Evolutionary conservation across 1,140 invertebrate species (phyloP).

Genomic region (Cepaea nemoralis): DNA sequence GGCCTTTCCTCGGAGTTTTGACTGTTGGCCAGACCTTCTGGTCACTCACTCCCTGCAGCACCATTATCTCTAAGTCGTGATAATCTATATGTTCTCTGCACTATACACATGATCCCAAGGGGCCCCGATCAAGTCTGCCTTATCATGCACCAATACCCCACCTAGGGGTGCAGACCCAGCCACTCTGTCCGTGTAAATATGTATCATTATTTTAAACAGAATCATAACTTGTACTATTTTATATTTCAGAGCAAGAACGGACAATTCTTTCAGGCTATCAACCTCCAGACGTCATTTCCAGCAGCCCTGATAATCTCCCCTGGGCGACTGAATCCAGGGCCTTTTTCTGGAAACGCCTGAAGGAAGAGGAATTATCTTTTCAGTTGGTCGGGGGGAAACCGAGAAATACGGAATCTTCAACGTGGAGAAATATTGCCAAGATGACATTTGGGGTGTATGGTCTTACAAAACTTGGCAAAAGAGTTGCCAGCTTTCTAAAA

Average conservation of each 20-base stretch:
- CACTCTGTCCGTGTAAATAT: too few species aligned
- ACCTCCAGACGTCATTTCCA: slow-evolving; percentile 23
- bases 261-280: not conserved
- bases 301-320: not conserved
- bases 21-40: too few species aligned
- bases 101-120: too few species aligned
- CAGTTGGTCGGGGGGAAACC: slow-evolving; percentile 28
- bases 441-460: slow-evolving; percentile 88
- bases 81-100: too few species aligned
- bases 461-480: slow-evolving; percentile 79
- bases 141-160: too few species aligned
- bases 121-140: too few species aligned
- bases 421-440: slow-evolving; percentile 79
- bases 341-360: not conserved
- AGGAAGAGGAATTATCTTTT: slow-evolving; percentile 21
- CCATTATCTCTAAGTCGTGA: too few species aligned
- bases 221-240: not conserved
- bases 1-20: too few species aligned
- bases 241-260: slow-evolving; percentile 25
- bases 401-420: slow-evolving; percentile 8
- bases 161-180: too few species aligned
- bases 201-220: not conserved
- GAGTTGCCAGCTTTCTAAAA: slow-evolving; percentile 78
- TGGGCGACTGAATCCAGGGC: too few species aligned
- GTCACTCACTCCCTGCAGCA: too few species aligned